Base-by-base conservation (phyloP, 2,797 vertebrate species). In the Cyclura pinguis region DNA sequence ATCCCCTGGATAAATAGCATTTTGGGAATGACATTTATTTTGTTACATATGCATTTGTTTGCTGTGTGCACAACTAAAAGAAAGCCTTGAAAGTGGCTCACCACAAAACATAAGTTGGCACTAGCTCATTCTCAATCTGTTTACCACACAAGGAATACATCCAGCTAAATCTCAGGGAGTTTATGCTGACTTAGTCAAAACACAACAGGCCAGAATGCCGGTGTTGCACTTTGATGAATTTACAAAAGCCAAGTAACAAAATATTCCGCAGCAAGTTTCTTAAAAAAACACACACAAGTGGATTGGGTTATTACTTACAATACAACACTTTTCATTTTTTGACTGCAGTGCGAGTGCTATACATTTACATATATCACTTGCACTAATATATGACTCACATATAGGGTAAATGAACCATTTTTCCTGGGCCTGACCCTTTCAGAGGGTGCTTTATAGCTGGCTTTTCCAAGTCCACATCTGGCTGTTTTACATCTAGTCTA, bases 1-100 rank as follows among this genome's bases (percentile, higher is more conserved):
- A 57, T 0, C 77, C 67, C 14, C 10, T 69, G 1, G 62, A 8
- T 78, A 92, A 91, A 22, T 5, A 85, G 42, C 64, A 18, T 38
- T 91, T 92, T 89, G 73, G 89, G 52, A 81, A 92, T 92, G 84
- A 16, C 76, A 4, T 59, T 89, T 87, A 32, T 50, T 81, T 81
- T 52, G 18, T 9, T 74, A 69, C 64, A 20, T 50, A 27, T 81
- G 52, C 14, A 81, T 64, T 73, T 81, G n/a, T 90, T 62, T 6
- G 8, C 85, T 91, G 89, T 67, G 59, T 27, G 32, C 2, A 67
- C 29, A 92, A 73, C 20, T 73, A n/a, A 55, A 93, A 86, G 55
- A 90, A 35, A 16, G 85, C 38, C 4, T 69, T 82, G 50, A 90
- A 81, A 88, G 81, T 59, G 85, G 72, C 16, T 87, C 42, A 57